These are phyloP conservation scores for Ictalurus punctatus DNA, from an alignment of 2,113 vertebrate genomes.

Conservation along the genomic window DNA sequence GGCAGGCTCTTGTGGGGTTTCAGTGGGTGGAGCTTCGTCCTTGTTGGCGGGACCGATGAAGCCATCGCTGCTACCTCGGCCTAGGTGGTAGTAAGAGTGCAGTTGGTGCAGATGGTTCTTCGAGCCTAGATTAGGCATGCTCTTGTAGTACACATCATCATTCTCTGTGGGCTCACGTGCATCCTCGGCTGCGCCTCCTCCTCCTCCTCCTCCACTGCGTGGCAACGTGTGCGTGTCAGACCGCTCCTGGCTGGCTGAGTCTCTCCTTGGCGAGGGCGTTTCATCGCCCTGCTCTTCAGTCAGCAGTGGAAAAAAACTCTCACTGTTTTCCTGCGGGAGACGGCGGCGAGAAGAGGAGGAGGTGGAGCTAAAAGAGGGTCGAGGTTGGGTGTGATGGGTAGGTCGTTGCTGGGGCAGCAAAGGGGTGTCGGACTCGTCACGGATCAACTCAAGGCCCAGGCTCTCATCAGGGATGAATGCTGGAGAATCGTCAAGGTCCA, in stretches of 20 bases:
- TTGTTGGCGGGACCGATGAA: conserved; percentile 91
- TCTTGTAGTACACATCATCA: conserved; percentile 98
- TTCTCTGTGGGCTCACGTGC: conserved; percentile 62
- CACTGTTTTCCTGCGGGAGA: conserved; percentile 94
- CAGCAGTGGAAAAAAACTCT: conserved; percentile 94
- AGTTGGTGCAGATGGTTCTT: conserved; percentile 91
- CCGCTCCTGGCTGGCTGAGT: conserved; percentile 81
- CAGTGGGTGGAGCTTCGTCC: conserved; percentile 83
- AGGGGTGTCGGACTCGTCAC: conserved; percentile 88
- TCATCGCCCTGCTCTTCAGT: conserved; percentile 91
- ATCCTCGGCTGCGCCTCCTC: conserved; percentile 62
- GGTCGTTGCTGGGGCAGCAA: conserved; percentile 82
- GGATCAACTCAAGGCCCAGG: conserved; percentile 88
- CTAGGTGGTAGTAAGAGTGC: conserved; percentile 95
- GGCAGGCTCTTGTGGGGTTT: conserved; percentile 80
- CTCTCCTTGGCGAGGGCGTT: conserved; percentile 84
- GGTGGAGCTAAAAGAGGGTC: conserved; percentile 72
- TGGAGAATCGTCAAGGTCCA: conserved; percentile 64
- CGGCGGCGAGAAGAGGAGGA: conserved; percentile 78
- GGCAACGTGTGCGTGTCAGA: conserved; percentile 67
- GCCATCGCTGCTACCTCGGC: conserved; percentile 94
- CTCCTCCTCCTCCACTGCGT: conserved; percentile 49
- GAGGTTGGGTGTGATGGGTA: conserved; percentile 64
- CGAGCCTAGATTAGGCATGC: conserved; percentile 97
- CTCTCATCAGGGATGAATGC: conserved; percentile 71